Evolutionary conservation across 92 coral and sea anemone species (phyloP), one percentile per base, ranked within the genome.

Genomic region (Actinernus sp.): DNA sequence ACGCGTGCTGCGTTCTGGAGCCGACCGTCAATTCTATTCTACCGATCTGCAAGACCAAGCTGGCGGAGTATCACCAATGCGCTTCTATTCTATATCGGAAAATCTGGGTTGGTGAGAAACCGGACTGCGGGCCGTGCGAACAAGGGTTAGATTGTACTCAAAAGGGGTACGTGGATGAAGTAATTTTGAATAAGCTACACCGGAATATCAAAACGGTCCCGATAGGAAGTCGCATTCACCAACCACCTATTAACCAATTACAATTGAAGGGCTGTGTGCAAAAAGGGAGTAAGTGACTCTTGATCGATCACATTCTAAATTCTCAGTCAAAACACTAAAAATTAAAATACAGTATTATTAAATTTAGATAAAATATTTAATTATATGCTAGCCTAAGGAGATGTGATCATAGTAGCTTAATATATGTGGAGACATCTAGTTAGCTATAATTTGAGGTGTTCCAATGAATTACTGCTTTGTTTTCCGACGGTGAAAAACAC

Each of bases 41-140:
- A 43, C 75, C 96, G 11, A 78, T 89, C 28, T 89, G 96, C 18
- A 89, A 89, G 31, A 91, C 91, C 3, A 79, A 53, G 47, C 47
- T 89, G 22, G 96, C 59, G 4, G 96, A 89, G 65, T 84, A 89
- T 34, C 96, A 89, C 48, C 96, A 89, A 63, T 89, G 96, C 61
- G 90, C 96, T 1, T 76, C 91, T 1, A 74, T 85, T 12, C 56
- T 89, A 55, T 89, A 79, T 43, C 61, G 96, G 16, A 89, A 89
- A 65, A 68, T 89, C 27, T 89, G 96, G 92, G 61, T 85, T 29
- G 96, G 96, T 37, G 96, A 85, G 21, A 89, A 89, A 66, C 92
- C 96, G 10, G 96, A 85, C 53, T 89, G 92, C 49, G 96, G 88
- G 49, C 88, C 92, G 24, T 79, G 96, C 39, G 72, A 89, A 61